Evolutionary conservation across 2,113 vertebrate genomes (phyloP).

Genomic region (Mormyrus lacerda): DNA sequence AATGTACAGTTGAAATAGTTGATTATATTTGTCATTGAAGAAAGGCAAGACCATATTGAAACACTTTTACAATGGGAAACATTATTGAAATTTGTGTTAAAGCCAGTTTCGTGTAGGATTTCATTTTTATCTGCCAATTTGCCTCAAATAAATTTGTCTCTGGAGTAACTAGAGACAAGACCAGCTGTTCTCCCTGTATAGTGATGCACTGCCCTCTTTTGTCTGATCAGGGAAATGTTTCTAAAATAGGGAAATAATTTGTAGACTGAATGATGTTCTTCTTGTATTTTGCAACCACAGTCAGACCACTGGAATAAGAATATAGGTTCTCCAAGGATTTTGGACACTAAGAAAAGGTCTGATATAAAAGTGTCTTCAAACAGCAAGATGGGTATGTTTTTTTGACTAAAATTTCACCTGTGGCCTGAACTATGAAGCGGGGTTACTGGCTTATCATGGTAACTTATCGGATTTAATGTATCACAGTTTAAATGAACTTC

Average conservation of each 20-base stretch:
- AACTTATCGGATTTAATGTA: too few species aligned
- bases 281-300: constrained; percentile 12
- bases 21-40: not conserved
- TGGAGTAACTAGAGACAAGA: not conserved
- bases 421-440: too few species aligned
- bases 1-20: not conserved
- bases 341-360: constrained; percentile 19
- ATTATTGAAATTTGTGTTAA: not conserved
- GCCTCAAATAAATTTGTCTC: not conserved
- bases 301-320: constrained; percentile 12
- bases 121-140: not conserved
- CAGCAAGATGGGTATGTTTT: constrained; percentile 46
- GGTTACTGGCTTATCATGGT: too few species aligned
- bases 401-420: not conserved
- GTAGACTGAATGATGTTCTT: not conserved
- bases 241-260: not conserved
- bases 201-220: constrained; percentile 13
- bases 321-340: constrained; percentile 25
- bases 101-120: not conserved
- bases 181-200: not conserved
- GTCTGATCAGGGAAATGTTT: constrained; percentile 3
- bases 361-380: constrained; percentile 32
- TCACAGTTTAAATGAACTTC: too few species aligned
- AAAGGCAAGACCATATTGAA: not conserved
- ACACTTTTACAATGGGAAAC: not conserved